phyloP scores from a whole-genome alignment of 2,797 vertebrate species.

The Pristis pectinata region DNA sequence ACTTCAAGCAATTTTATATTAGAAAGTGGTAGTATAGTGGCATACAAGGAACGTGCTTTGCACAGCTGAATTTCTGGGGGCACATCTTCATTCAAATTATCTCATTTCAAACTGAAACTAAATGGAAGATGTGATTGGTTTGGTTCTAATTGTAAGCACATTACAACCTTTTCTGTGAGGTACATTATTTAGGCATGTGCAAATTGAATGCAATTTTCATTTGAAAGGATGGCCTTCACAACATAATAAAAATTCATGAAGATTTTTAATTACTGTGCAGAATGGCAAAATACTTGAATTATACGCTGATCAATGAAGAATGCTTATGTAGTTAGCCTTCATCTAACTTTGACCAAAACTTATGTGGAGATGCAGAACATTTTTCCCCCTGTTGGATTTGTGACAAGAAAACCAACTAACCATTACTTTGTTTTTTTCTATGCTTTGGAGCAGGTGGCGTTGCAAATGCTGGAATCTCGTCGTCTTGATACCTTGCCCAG shows the following conservation, averaged over 20 bases:
- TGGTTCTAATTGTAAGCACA: not conserved
- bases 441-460: not conserved
- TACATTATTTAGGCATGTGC: not conserved
- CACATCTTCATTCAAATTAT: not conserved
- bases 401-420: not conserved
- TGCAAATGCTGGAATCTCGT: not conserved
- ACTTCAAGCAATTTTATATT: too few relatives aligned
- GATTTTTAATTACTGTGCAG: not conserved
- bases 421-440: not conserved
- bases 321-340: not conserved
- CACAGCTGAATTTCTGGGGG: too few relatives aligned
- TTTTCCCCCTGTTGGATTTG: not conserved
- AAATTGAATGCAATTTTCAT: not conserved
- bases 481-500: not conserved
- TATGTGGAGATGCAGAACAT: not conserved
- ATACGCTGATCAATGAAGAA: not conserved
- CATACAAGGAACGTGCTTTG: too few relatives aligned
- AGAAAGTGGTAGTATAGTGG: too few relatives aligned
- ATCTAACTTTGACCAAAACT: not conserved
- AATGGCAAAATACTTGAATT: not conserved
- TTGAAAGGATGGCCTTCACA: not conserved
- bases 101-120: not conserved
- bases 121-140: not conserved
- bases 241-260: not conserved
- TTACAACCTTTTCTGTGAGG: not conserved